phyloP scores from a whole-genome alignment of 2,113 vertebrate genomes.

The Oreocharis arfaki region DNA sequence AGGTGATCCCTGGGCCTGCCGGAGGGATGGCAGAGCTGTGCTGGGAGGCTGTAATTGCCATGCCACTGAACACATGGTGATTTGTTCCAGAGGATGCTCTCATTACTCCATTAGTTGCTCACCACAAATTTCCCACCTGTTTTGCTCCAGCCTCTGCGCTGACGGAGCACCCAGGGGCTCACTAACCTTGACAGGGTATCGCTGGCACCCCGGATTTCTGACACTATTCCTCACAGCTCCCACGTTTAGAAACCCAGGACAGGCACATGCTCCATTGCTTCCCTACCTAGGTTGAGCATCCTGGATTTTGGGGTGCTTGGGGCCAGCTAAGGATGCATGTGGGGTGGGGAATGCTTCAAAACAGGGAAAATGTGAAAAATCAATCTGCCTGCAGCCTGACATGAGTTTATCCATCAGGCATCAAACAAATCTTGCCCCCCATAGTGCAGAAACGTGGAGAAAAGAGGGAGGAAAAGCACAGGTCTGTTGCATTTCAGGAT shows the following conservation, averaged over 20 bases:
- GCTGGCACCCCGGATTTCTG: background rate
- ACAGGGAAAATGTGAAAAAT: background rate
- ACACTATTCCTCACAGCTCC: rapidly evolving
- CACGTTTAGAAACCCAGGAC: background rate
- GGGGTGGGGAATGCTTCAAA: background rate
- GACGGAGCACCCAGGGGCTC: background rate
- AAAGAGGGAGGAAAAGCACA: background rate
- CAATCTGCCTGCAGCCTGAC: background rate
- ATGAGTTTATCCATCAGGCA: background rate
- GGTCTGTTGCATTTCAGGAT: background rate
- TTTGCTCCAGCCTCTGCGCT: background rate
- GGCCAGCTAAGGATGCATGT: background rate
- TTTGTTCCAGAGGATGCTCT: constrained; percentile 4
- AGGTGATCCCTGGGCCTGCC: background rate
- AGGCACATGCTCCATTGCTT: background rate
- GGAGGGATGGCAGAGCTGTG: background rate
- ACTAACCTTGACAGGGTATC: background rate
- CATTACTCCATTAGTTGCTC: background rate
- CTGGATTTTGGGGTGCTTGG: background rate
- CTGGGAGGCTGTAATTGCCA: background rate
- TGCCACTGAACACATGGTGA: background rate
- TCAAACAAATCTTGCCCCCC: background rate
- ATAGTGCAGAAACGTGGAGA: background rate
- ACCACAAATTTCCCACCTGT: constrained; percentile 47
- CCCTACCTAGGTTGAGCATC: background rate